Conservation (phyloP, 2,888 invertebrate species). For the Platerodrilus igneus region DNA sequence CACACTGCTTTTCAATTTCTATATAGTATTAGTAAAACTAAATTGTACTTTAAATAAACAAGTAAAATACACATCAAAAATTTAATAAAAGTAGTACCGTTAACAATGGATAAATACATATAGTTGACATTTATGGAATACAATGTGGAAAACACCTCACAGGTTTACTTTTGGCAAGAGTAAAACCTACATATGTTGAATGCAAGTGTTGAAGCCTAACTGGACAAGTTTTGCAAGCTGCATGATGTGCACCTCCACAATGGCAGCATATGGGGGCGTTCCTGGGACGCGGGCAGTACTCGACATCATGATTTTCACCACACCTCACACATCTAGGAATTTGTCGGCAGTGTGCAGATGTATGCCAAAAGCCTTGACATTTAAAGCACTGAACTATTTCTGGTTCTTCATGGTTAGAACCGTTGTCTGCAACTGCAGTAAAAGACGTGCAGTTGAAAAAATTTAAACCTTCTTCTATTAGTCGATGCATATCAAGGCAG, state of each 20-base stretch:
- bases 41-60: no score
- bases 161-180: constrained; percentile 37
- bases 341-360: constrained; percentile 46
- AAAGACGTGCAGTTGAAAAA: constrained; percentile 50
- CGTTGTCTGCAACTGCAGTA: constrained; percentile 45
- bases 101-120: no score
- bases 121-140: no score
- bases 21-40: no score
- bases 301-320: constrained; percentile 51
- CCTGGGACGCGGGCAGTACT: constrained; percentile 49
- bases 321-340: constrained; percentile 50
- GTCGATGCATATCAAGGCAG: constrained; percentile 45
- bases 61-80: no score
- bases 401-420: constrained; percentile 37
- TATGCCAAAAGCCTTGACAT: constrained; percentile 55
- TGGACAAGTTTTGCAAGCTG: constrained; percentile 50
- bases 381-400: constrained; percentile 52
- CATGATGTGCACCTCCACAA: constrained; percentile 53
- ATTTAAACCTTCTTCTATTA: constrained; percentile 50
- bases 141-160: constrained; percentile 4
- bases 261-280: constrained; percentile 52
- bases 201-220: constrained; percentile 49
- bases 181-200: constrained; percentile 47
- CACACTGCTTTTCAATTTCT: no score
- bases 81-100: no score